Conservation (phyloP, 2,797 vertebrate species). For the Sebastolobus altivelis region DNA sequence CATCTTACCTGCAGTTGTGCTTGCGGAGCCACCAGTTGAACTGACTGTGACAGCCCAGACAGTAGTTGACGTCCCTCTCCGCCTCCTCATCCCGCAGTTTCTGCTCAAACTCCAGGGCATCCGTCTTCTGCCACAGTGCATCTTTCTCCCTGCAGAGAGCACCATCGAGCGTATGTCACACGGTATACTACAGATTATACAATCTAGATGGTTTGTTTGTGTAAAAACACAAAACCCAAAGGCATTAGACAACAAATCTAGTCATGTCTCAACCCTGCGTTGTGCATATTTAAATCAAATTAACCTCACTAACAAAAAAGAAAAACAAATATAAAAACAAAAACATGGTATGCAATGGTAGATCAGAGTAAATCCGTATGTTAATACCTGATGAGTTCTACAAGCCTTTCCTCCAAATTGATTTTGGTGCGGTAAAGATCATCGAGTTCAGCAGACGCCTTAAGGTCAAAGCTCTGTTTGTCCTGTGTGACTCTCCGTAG, state of each 20-base stretch:
- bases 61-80: slow-evolving; percentile 89
- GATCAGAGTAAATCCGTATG: neutral
- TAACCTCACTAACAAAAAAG: neutral
- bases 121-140: slow-evolving; percentile 93
- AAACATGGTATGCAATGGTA: neutral
- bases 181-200: neutral
- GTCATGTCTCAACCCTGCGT: neutral
- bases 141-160: slow-evolving; percentile 91
- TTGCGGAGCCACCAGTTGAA: slow-evolving; percentile 95
- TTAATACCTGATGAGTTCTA: slow-evolving; percentile 91
- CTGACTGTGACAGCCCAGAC: slow-evolving; percentile 89
- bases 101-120: slow-evolving; percentile 94
- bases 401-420: slow-evolving; percentile 94
- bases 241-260: neutral
- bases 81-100: slow-evolving; percentile 91
- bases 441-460: slow-evolving; percentile 91
- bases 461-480: slow-evolving; percentile 88
- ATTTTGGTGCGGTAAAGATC: slow-evolving; percentile 94
- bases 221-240: neutral
- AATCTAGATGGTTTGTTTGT: neutral
- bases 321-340: neutral
- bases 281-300: neutral
- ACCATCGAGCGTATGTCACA: slow-evolving; percentile 17
- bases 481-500: slow-evolving; percentile 85
- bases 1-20: slow-evolving; percentile 92